Conservation (phyloP, 30 jellyfish, hydroid and myxozoan species). For the Cassiopea andromeda region DNA sequence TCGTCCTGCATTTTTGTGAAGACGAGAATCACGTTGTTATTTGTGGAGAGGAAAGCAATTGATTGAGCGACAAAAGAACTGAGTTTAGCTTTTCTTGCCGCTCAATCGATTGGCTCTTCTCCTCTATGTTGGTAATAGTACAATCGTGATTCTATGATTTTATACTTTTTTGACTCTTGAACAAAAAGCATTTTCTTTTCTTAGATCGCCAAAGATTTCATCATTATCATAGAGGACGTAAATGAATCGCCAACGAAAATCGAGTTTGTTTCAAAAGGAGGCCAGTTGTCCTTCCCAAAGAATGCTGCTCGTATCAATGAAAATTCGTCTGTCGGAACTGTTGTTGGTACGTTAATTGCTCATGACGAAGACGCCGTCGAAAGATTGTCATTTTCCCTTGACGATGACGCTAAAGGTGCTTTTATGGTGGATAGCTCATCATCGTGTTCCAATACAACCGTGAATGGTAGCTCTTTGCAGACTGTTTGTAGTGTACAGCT, state of each 20-base stretch:
- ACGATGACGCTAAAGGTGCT: slow-evolving; percentile 41
- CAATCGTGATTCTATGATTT: background rate
- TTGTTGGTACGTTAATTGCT: slow-evolving; percentile 80
- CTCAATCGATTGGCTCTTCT: too few species aligned
- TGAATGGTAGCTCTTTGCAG: slow-evolving; percentile 15
- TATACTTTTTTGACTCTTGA: background rate
- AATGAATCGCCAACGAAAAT: slow-evolving; percentile 88
- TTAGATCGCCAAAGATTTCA: slow-evolving; percentile 67
- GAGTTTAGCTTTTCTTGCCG: too few species aligned
- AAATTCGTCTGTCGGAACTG: slow-evolving; percentile 62
- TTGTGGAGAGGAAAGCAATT: too few species aligned
- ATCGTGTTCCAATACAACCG: slow-evolving; percentile 35
- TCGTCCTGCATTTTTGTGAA: too few species aligned
- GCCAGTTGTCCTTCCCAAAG: slow-evolving; percentile 64
- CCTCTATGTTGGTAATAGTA: background rate
- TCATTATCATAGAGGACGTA: slow-evolving; percentile 65
- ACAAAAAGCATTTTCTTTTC: background rate
- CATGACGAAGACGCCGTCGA: slow-evolving; percentile 80
- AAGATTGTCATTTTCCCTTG: slow-evolving; percentile 62
- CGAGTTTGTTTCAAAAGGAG: slow-evolving; percentile 44
- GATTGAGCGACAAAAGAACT: too few species aligned
- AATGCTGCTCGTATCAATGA: slow-evolving; percentile 71
- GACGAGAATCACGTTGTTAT: too few species aligned
- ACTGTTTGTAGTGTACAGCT: slow-evolving; percentile 53
- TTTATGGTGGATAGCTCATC: slow-evolving; percentile 37